Base-by-base conservation (phyloP, 2,113 vertebrate genomes). In the Seriola dumerili region DNA sequence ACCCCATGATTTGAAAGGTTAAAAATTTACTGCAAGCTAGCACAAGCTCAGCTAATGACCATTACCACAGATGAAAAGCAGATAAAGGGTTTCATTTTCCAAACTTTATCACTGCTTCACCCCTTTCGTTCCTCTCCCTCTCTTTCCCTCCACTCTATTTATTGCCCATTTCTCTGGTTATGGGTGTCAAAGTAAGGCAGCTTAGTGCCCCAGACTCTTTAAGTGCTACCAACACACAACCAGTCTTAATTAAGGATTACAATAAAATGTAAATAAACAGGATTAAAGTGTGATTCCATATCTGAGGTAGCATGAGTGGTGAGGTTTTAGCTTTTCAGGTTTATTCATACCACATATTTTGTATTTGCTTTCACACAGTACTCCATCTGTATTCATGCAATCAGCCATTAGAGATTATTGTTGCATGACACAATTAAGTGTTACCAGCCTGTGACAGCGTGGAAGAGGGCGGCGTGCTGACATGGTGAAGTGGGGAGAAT, bases 11-110 rank as follows among this genome's bases (percentile, higher is more conserved):
- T 88, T 82, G 38, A 91, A 88, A 88, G 85, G 91, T 88, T 89
- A 85, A 80, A 76, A 70, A 59, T 87, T 81, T 77, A 91, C 73
- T 81, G 70, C 81, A 72, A 77, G 57, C 80, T 52, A 78, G 75
- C 81, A 29, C 88, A 86, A 85, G 79, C 73, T 72, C 71, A 50
- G 73, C 86, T 87, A 85, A 90, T 87, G 89, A 80, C 81, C 84
- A 62, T 88, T 85, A 72, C 77, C 21, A 9, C 79, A 90, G 85
- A 94, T 87, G 79, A 91, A 92, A 92, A 92, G 84, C 92, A 94
- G 93, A 92, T 84, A 89, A 80, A 78, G 54, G 48, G 68, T 87
- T 87, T 93, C 72, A 50, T 87, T 91, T 90, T 81, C 67, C 68
- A 80, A 78, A 84, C 50, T 86, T 91, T 88, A 90, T 85, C 57